A percentile compares a stretch with the other conserved stretches of the same genome.
phyloP scores from a whole-genome alignment of 2,888 invertebrate species.

The Hipparchia sbordonii region DNA sequence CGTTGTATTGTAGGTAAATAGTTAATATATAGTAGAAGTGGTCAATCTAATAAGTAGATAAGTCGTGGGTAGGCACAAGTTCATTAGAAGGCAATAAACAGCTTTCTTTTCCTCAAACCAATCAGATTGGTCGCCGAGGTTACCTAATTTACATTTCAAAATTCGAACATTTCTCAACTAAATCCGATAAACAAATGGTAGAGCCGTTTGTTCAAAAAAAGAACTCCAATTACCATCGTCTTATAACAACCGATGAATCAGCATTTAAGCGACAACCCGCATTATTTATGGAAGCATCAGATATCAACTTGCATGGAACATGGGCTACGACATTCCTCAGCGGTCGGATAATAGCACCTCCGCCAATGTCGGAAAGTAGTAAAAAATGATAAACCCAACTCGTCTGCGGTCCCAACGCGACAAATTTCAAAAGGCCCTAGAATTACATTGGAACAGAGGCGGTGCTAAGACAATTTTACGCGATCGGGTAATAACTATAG shows the following conservation, averaged over 20 bases:
- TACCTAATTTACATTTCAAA: constrained; percentile 5
- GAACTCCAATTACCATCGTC: constrained; percentile 49
- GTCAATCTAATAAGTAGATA: neutral
- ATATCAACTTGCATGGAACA: constrained; percentile 51
- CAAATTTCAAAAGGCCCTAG: constrained; percentile 66
- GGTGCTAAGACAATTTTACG: constrained; percentile 55
- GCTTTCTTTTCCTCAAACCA: constrained; percentile 1
- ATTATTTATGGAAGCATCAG: constrained; percentile 50
- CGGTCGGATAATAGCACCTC: constrained; percentile 61
- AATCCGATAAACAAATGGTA: constrained; percentile 41
- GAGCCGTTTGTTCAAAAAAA: constrained; percentile 29
- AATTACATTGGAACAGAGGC: constrained; percentile 48
- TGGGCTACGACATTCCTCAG: constrained; percentile 54
- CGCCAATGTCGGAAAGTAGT: constrained; percentile 57
- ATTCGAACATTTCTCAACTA: neutral
- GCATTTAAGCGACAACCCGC: constrained; percentile 57
- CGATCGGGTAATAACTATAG: constrained; percentile 66
- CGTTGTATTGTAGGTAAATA: too few species aligned
- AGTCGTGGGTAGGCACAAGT: neutral
- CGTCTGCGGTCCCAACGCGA: constrained; percentile 69
- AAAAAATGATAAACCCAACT: constrained; percentile 64
- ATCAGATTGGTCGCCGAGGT: neutral
- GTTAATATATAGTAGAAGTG: too few species aligned
- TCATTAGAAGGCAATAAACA: neutral
- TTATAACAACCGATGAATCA: constrained; percentile 61